Evolutionary conservation across 1,140 invertebrate species (phyloP).

Genomic region (Heliothis virescens): DNA sequence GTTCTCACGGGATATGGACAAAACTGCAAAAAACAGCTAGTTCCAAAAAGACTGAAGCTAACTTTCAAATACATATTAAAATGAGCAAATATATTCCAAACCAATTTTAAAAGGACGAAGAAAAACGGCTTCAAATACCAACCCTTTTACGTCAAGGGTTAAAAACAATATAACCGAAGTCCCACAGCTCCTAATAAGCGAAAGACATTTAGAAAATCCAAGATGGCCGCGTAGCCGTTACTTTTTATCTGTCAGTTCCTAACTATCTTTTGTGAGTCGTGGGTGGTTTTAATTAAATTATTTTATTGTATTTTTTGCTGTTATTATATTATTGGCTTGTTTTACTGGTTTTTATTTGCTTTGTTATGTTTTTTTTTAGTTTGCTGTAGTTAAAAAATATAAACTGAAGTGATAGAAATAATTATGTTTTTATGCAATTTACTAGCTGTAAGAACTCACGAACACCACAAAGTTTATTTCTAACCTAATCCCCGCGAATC

Average conservation of each 20-base stretch:
- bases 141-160: constrained; percentile 2
- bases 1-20: no score
- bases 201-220: constrained; percentile 20
- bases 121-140: constrained; percentile 13
- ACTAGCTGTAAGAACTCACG: no score
- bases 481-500: no score
- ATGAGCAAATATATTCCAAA: not conserved
- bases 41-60: not conserved
- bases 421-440: no score
- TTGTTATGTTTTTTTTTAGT: no score
- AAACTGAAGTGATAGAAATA: no score
- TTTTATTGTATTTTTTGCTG: not conserved
- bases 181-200: constrained; percentile 19
- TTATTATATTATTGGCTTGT: no score
- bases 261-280: constrained; percentile 6
- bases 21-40: no score
- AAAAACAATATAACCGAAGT: constrained; percentile 23
- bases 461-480: no score
- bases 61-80: not conserved
- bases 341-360: no score
- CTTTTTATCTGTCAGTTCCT: constrained; percentile 26
- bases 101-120: not conserved
- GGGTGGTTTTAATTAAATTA: not conserved
- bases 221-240: constrained; percentile 7
- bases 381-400: no score